Conservation (phyloP, 2,113 vertebrate species). For the Lepus europaeus region DNA sequence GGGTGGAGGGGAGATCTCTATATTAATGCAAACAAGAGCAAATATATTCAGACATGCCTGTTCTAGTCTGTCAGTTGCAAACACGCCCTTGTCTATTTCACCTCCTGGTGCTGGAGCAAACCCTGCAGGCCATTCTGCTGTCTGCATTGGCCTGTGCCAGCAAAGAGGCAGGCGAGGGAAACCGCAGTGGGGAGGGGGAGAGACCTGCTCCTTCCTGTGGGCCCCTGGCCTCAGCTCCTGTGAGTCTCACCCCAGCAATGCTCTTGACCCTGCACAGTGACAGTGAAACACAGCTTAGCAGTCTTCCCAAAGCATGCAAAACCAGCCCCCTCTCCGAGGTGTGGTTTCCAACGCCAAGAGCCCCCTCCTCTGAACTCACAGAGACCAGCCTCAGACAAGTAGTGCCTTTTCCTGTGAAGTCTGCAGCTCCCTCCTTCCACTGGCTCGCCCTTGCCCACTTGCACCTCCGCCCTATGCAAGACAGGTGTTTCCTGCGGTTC, state of each 20-base stretch:
- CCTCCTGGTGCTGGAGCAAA: not conserved
- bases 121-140: not conserved
- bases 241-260: not conserved
- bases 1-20: not conserved
- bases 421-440: not conserved
- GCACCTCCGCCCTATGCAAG: not conserved
- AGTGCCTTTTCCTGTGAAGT: not conserved
- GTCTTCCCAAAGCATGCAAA: constrained; percentile 4
- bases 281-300: not conserved
- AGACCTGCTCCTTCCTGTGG: not conserved
- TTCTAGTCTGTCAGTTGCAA: not conserved
- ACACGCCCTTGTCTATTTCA: too few relatives aligned
- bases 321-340: not conserved
- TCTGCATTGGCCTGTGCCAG: not conserved
- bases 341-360: not conserved
- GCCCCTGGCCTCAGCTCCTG: not conserved
- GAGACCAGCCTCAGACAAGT: not conserved
- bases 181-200: not conserved
- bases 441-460: not conserved
- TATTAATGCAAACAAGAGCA: not conserved
- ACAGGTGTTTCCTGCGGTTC: not conserved
- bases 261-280: not conserved
- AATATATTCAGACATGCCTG: not conserved
- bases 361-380: not conserved
- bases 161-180: not conserved